Evolutionary conservation across 2,113 vertebrate species (phyloP), one percentile per base, ranked within the genome.

Genomic region (Catharus bicknelli): DNA sequence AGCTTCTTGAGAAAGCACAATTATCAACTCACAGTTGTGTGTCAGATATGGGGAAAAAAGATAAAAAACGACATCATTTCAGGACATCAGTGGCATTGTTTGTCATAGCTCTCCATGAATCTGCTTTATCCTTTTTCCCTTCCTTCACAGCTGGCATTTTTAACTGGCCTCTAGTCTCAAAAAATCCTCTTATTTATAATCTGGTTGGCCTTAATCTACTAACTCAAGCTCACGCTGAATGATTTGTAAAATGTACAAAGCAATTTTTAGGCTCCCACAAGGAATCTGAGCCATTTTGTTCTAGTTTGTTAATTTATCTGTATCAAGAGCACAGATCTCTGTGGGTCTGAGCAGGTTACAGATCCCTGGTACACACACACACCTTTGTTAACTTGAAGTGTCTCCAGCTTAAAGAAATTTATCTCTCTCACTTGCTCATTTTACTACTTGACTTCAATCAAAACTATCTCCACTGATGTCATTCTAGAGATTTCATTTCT

Each of bases 381-480:
- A n/a, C 6, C 29, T 73, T 83, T 62, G 86, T 79, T 80, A 87
- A 70, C 84, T 68, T 80, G 83, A 91, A 83, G 57, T 42, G n/a
- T 85, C 91, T 83, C 47, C 3, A 2, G 25, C 17, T 94, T 81
- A 55, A 76, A 90, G 94, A 92, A 94, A 96, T 92, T 91, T 95
- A 79, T 96, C 70, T 94, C 74, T 90, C 81, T 82, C 87, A 85
- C 91, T 95, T 88, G 72, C 70, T 94, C 87, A 88, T 89, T 95
- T 96, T 95, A 96, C 78, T 89, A 80, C 91, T 95, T 76, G 63
- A 90, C 95, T 94, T 96, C 95, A 94, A 90, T 95, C 95, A 95
- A 91, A 94, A 94, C 95, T 63, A 91, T 85, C 93, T 94, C 61
- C 84, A 83, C 87, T 94, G 91, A 92, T 96, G 82, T 96, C 55